Evolutionary conservation across 1,140 invertebrate genomes (phyloP), one percentile per base, ranked within the genome.

Genomic region (Leptopilina boulardi): DNA sequence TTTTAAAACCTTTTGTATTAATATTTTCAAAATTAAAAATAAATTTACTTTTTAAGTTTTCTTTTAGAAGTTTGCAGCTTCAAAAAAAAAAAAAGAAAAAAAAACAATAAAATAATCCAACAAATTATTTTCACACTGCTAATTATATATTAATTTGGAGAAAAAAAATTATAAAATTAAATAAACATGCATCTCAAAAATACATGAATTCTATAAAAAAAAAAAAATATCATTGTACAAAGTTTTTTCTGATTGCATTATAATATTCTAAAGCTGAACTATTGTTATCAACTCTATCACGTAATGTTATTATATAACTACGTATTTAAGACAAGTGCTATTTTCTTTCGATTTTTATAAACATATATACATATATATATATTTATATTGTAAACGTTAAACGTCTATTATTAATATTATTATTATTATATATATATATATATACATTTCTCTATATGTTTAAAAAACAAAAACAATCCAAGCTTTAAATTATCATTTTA

Each of bases 291-390:
- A 76, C 51, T 79, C 70, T 79, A 30, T 66, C 59, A 66, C 59
- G 13, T 30, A 66, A 19, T 30, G 30, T 26, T 66, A 66, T 56
- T 82, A 80, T 76, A 79, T 80, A 77, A 77, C 26, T 51, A 51
- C 47, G 47, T 51, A 51, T 77, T 71, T 41, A 70, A 79, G 76
- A 82, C 18, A 18, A 54, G 73, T 77, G 80, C 77, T 71, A 78
- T 70, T 82, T 82, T 74, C 59, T 79, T 82, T 79, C 66, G 38
- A 82, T 59, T 82, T 79, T 79, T 82, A 79, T 79, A 38, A 38
- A 38, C 34, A 38, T 38, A 38, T 38, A 38, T 38, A 38, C n/a
- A n/a, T n/a, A 42, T 42, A 79, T 70, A 73, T 51, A 59, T 66
- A 44, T 81, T 78, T 78, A 76, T 80, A 77, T 74, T 77, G 74